Evolutionary conservation across 2,888 invertebrate genomes (phyloP).

Genomic region (Amiota communis): DNA sequence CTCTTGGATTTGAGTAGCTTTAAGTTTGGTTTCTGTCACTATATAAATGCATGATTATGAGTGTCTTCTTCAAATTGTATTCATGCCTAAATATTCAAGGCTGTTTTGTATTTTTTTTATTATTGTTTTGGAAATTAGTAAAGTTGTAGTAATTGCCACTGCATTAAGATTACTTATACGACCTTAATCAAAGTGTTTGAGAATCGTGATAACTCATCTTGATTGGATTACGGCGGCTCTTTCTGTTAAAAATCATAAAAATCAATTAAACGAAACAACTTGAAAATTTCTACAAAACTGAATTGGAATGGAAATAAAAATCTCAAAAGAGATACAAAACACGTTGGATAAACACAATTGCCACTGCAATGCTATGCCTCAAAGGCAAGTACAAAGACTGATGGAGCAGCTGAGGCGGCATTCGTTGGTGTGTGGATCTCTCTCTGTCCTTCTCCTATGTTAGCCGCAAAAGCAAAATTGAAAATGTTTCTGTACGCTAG

Average conservation of each 20-base stretch:
- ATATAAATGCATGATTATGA: no score
- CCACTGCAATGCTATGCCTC: conserved; percentile 8
- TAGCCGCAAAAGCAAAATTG: background rate
- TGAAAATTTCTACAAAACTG: conserved; percentile 15
- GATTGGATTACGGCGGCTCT: no score
- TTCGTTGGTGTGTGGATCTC: background rate
- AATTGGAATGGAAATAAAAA: conserved; percentile 6
- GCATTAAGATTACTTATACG: no score
- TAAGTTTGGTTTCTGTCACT: no score
- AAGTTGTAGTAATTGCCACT: no score
- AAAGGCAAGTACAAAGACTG: background rate
- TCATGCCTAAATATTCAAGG: no score
- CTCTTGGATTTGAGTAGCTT: no score
- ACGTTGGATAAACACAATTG: conserved; percentile 17
- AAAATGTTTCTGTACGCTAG: background rate
- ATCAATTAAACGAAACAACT: conserved; percentile 26
- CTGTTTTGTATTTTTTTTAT: no score
- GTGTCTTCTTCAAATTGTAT: no score
- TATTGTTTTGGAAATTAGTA: no score
- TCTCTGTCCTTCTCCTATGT: background rate
- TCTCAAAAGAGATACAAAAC: background rate
- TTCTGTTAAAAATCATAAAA: conserved; percentile 9
- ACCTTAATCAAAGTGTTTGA: no score
- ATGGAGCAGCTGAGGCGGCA: background rate
- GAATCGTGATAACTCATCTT: no score